phyloP scores from a whole-genome alignment of 1,140 invertebrate species.

The Dermatophagoides farinae region DNA sequence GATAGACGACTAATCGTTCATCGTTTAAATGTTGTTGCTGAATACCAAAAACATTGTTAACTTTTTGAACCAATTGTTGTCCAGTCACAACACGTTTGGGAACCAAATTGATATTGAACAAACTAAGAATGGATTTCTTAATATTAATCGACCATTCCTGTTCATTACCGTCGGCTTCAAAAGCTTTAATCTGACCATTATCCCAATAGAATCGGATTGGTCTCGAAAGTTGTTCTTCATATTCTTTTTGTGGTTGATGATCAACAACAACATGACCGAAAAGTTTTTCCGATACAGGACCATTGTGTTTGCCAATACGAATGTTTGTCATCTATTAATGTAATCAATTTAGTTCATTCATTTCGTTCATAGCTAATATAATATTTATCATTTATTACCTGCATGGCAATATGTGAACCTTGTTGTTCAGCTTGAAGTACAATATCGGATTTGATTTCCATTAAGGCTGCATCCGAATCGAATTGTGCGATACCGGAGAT shows the following conservation, averaged over 20 bases:
- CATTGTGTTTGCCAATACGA: slow-evolving; percentile 9
- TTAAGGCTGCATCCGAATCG: slow-evolving; percentile 18
- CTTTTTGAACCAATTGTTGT: neutral
- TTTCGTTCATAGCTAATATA: neutral
- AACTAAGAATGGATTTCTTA: slow-evolving; percentile 23
- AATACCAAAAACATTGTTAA: neutral
- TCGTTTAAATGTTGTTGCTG: neutral
- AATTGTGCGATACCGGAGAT: slow-evolving; percentile 17
- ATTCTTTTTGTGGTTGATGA: slow-evolving; percentile 4
- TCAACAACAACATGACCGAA: neutral
- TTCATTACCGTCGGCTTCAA: slow-evolving; percentile 20
- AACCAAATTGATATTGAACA: slow-evolving; percentile 24
- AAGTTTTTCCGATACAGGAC: neutral
- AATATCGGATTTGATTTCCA: slow-evolving; percentile 17
- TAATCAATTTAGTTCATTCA: neutral
- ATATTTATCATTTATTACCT: neutral
- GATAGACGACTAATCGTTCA: slow-evolving; percentile 8
- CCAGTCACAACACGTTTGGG: slow-evolving; percentile 2
- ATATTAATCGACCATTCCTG: slow-evolving; percentile 26
- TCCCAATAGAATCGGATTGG: slow-evolving; percentile 14
- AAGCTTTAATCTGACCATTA: slow-evolving; percentile 17
- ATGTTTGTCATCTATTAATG: slow-evolving; percentile 5
- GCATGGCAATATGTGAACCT: slow-evolving; percentile 1
- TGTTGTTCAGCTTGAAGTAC: slow-evolving; percentile 12
- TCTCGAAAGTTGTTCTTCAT: slow-evolving; percentile 11